phyloP scores from a whole-genome alignment of 2,888 invertebrate species.

The Nemotelus pantherinus region DNA sequence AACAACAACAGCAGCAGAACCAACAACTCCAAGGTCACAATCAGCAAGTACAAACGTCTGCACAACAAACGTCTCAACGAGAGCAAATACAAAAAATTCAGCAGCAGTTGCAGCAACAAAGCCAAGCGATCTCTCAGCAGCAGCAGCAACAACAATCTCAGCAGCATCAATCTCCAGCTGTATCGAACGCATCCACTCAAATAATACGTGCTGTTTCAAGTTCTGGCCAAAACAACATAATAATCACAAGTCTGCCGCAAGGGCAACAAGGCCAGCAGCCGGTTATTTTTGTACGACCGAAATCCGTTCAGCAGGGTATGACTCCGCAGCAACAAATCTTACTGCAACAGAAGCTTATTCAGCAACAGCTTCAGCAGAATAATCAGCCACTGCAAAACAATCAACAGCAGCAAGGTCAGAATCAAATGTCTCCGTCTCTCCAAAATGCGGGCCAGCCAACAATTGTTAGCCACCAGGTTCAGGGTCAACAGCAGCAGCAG shows the following conservation, averaged over 20 bases:
- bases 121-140: conserved; percentile 29
- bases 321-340: conserved; percentile 50
- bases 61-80: conserved; percentile 37
- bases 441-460: conserved; percentile 52
- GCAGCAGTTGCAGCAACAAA: conserved; percentile 48
- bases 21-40: conserved; percentile 19
- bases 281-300: conserved; percentile 49
- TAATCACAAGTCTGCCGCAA: conserved; percentile 46
- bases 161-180: conserved; percentile 49
- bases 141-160: conserved; percentile 57
- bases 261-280: conserved; percentile 52
- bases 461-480: conserved; percentile 49
- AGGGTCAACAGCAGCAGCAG: conserved; percentile 56
- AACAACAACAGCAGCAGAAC: conserved; percentile 13
- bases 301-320: conserved; percentile 45
- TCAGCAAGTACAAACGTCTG: conserved; percentile 13
- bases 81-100: not conserved
- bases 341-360: conserved; percentile 39
- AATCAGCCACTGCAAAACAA: conserved; percentile 50
- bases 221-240: conserved; percentile 47
- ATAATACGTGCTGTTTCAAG: conserved; percentile 41
- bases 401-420: conserved; percentile 51
- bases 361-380: conserved; percentile 30
- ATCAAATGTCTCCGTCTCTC: conserved; percentile 50
- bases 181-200: conserved; percentile 46